Conservation (phyloP, 2,113 vertebrate genomes). For the Pipra filicauda region DNA sequence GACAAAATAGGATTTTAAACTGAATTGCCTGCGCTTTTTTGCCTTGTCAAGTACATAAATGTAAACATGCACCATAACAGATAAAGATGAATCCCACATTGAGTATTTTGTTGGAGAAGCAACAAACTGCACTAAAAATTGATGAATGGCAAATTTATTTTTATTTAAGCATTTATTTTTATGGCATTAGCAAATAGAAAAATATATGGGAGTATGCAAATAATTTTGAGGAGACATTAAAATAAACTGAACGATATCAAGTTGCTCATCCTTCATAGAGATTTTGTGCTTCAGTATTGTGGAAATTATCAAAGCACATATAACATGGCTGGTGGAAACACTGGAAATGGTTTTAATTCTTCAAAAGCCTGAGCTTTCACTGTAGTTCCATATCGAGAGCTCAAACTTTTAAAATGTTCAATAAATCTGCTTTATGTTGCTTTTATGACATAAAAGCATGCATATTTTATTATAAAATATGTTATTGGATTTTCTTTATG, state of each 20-base stretch:
- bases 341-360: neutral
- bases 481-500: neutral
- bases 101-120: neutral
- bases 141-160: neutral
- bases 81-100: neutral
- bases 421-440: neutral
- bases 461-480: neutral
- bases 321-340: neutral
- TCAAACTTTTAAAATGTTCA: neutral
- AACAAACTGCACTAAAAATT: neutral
- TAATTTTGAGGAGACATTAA: neutral
- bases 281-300: neutral
- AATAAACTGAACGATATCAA: neutral
- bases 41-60: neutral
- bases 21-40: neutral
- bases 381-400: neutral
- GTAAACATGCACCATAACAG: neutral
- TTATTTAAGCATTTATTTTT: neutral
- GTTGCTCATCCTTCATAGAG: neutral
- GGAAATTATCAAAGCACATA: neutral
- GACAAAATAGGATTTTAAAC: neutral
- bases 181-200: neutral
- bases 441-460: neutral
- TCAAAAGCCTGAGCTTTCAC: neutral
- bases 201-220: neutral